phyloP scores from a whole-genome alignment of 1,140 invertebrate genomes.

The Calosoma granatense region DNA sequence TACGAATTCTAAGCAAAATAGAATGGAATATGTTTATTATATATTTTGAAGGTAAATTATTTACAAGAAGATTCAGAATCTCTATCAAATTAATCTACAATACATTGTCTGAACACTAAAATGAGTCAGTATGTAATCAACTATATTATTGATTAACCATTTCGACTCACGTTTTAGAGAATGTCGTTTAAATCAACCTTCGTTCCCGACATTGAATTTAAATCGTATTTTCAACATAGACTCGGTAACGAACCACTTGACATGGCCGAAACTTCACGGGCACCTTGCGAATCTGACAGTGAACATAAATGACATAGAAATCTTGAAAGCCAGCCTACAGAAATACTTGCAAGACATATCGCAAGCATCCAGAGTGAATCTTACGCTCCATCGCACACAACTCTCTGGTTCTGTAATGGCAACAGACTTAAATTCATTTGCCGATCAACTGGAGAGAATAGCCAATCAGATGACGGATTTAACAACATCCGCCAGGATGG shows the following conservation, averaged over 20 bases:
- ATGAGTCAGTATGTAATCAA: too few species aligned
- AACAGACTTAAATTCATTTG: slow-evolving; percentile 58
- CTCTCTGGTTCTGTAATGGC: slow-evolving; percentile 54
- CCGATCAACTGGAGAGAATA: slow-evolving; percentile 62
- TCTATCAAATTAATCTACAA: too few species aligned
- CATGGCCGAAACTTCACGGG: slow-evolving; percentile 45
- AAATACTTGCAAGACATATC: slow-evolving; percentile 51
- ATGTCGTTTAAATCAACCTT: slow-evolving; percentile 55
- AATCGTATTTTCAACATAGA: slow-evolving; percentile 31
- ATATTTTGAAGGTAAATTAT: too few species aligned
- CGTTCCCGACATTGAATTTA: slow-evolving; percentile 60
- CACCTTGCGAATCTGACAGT: slow-evolving; percentile 39
- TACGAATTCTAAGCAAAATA: too few species aligned
- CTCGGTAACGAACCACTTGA: slow-evolving; percentile 43
- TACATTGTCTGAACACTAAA: too few species aligned
- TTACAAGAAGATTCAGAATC: too few species aligned
- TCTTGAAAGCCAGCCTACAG: slow-evolving; percentile 47
- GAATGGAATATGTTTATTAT: too few species aligned
- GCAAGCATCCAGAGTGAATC: slow-evolving; percentile 50
- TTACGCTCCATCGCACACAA: slow-evolving; percentile 51
- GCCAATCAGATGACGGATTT: slow-evolving; percentile 58
- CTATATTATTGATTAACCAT: too few species aligned
- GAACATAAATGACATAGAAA: slow-evolving; percentile 36
- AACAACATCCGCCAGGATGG: slow-evolving; percentile 51
- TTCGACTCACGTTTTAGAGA: slow-evolving; percentile 38